These are phyloP conservation scores for Chaetodon auriga DNA, from an alignment of 2,113 vertebrate genomes.

Conservation along the genomic window DNA sequence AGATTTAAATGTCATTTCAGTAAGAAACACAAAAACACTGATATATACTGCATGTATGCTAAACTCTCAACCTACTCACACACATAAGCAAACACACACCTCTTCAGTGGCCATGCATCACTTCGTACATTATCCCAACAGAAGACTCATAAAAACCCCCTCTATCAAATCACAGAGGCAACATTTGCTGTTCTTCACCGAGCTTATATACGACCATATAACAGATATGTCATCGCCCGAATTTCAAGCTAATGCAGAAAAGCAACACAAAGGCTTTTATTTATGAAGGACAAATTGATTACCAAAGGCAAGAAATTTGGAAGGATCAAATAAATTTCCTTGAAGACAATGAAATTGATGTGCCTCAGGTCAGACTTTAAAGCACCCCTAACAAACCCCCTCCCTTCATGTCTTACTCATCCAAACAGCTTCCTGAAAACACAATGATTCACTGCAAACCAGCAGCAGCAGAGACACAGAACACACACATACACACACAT, in stretches of 20 bases:
- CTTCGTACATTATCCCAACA: slow-evolving; percentile 21
- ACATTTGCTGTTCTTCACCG: slow-evolving; percentile 8
- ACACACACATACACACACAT: slow-evolving; percentile 26
- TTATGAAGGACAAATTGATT: slow-evolving; percentile 9
- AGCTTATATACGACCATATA: neutral
- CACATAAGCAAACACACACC: slow-evolving; percentile 12
- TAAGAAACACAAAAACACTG: neutral
- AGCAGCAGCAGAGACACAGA: slow-evolving; percentile 27
- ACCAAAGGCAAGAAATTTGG: slow-evolving; percentile 4
- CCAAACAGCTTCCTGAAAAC: slow-evolving; percentile 58
- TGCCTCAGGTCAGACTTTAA: slow-evolving; percentile 24
- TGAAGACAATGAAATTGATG: slow-evolving; percentile 15
- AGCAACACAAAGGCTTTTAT: neutral
- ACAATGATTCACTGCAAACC: slow-evolving; percentile 62
- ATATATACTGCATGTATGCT: neutral
- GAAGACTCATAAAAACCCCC: neutral
- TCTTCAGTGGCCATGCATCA: neutral
- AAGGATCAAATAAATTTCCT: slow-evolving; percentile 22
- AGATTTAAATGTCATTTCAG: neutral
- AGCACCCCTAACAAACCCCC: neutral
- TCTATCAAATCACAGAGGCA: slow-evolving; percentile 8
- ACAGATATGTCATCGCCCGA: slow-evolving; percentile 6
- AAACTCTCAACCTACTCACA: neutral
- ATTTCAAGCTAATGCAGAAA: slow-evolving; percentile 6
- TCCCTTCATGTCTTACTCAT: slow-evolving; percentile 58